These are phyloP conservation scores for Azemiops feae DNA, from an alignment of 2,113 vertebrate genomes.

Conservation along the genomic window DNA sequence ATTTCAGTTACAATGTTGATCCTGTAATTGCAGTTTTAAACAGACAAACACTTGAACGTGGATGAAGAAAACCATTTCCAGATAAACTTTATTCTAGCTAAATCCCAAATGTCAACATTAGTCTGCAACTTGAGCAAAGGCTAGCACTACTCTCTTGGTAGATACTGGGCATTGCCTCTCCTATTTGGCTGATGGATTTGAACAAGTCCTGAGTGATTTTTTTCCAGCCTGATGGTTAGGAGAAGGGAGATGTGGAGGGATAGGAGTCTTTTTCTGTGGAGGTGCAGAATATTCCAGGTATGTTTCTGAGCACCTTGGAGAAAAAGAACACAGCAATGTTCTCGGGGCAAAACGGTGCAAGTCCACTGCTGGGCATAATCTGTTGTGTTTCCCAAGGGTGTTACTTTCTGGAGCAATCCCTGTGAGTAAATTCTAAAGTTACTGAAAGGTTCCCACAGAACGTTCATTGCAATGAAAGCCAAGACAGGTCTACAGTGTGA, in stretches of 20 bases:
- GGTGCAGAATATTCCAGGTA: neutral
- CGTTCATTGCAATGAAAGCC: neutral
- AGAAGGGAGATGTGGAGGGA: neutral
- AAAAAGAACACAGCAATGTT: neutral
- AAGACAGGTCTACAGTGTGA: neutral
- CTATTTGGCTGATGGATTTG: neutral
- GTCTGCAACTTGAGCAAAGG: neutral
- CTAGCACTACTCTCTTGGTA: neutral
- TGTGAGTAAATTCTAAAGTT: neutral
- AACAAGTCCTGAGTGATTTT: neutral
- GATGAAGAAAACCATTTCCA: neutral
- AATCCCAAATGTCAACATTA: neutral
- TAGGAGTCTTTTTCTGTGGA: neutral
- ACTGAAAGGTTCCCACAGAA: neutral
- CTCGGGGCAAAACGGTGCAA: neutral
- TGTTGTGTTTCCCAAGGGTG: neutral
- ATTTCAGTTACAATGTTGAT: neutral
- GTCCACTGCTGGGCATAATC: neutral
- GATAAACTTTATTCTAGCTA: neutral
- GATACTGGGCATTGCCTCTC: accelerated
- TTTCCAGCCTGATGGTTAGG: neutral
- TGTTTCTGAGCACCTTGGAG: neutral
- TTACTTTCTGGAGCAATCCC: neutral
- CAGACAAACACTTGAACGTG: neutral
- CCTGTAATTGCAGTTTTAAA: neutral